Evolutionary conservation across 37 sponge, comb jelly and placozoan genomes (phyloP).

Genomic region (Axinella damicornis): DNA sequence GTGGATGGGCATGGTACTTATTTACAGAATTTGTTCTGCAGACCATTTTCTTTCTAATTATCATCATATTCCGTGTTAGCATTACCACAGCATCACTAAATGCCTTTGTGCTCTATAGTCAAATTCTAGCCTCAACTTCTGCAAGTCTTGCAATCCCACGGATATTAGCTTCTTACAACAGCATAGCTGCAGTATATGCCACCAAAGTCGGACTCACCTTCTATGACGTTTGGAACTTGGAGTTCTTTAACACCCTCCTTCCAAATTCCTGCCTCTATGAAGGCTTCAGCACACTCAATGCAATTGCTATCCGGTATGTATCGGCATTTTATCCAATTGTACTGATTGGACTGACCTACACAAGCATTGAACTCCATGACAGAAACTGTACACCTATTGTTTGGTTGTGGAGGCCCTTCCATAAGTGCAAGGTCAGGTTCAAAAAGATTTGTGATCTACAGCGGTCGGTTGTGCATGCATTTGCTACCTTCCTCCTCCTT

Average conservation of each 20-base stretch:
- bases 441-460: conserved; percentile 12
- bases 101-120: background rate
- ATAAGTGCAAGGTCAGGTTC: background rate
- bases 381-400: background rate
- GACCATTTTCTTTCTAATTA: background rate
- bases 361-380: background rate
- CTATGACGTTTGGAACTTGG: conserved; percentile 19
- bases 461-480: conserved; percentile 22
- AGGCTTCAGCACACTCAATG: background rate
- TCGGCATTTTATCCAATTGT: background rate
- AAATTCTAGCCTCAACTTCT: background rate
- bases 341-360: background rate
- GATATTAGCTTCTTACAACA: background rate
- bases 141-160: background rate
- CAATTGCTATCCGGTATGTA: background rate
- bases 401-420: background rate
- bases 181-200: no score
- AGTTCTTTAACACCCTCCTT: conserved; percentile 14
- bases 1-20: background rate
- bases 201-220: background rate
- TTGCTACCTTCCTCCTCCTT: conserved; percentile 28
- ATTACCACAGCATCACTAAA: background rate
- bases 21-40: background rate
- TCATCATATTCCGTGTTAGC: background rate
- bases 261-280: background rate